phyloP scores from a whole-genome alignment of 1,140 invertebrate species.

The Pomacea maculata region DNA sequence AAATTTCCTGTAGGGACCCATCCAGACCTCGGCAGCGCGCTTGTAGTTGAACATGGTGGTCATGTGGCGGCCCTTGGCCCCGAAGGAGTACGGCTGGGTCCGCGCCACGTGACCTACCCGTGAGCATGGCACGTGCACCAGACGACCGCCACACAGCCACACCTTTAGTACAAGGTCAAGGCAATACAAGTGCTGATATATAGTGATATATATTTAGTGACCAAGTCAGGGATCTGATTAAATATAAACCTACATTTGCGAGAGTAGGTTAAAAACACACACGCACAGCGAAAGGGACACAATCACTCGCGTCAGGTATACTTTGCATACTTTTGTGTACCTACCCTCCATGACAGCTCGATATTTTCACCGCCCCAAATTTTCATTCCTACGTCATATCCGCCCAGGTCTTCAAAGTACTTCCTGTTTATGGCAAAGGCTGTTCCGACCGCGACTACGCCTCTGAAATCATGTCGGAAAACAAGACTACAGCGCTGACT shows the following conservation, averaged over 20 bases:
- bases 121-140: slow-evolving; percentile 80
- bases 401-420: slow-evolving; percentile 89
- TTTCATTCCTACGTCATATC: slow-evolving; percentile 71
- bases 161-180: slow-evolving; percentile 68
- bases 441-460: slow-evolving; percentile 91
- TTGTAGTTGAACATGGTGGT: slow-evolving; percentile 46
- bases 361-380: slow-evolving; percentile 94
- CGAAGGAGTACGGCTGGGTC: slow-evolving; percentile 86
- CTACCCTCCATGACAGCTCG: slow-evolving; percentile 72
- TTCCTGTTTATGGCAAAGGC: slow-evolving; percentile 90
- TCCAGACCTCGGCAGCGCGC: slow-evolving; percentile 49
- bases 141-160: slow-evolving; percentile 94
- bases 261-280: not conserved
- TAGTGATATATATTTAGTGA: no score
- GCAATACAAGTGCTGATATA: no score
- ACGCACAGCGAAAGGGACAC: not conserved
- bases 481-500: not conserved
- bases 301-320: not conserved
- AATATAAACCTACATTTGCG: not conserved
- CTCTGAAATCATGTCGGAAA: slow-evolving; percentile 30
- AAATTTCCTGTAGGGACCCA: slow-evolving; percentile 43
- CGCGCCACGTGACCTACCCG: slow-evolving; percentile 73
- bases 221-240: not conserved
- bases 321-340: not conserved
- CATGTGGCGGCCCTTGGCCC: slow-evolving; percentile 74